Conservation (phyloP, 1,140 invertebrate genomes). For the Solenopsis fugax region DNA sequence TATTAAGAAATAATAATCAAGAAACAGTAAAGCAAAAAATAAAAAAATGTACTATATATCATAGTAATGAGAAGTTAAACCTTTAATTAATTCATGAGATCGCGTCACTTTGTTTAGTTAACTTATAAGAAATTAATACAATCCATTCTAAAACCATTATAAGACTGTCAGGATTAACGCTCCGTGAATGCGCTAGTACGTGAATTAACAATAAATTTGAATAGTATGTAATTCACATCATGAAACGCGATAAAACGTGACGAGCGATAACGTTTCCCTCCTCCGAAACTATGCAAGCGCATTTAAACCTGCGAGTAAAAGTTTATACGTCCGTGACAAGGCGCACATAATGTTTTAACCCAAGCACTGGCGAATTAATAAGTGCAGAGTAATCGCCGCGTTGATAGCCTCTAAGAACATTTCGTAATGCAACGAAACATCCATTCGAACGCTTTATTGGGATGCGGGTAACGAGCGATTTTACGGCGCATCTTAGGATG, state of each 20-base stretch:
- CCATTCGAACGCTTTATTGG: constrained; percentile 43
- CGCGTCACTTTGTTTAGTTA: not conserved
- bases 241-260: constrained; percentile 16
- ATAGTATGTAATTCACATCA: constrained; percentile 28
- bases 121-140: not conserved
- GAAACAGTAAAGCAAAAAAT: not conserved
- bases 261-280: not conserved
- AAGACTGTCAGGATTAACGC: not conserved
- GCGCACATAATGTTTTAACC: constrained; percentile 22
- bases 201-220: constrained; percentile 42
- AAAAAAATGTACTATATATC: not conserved
- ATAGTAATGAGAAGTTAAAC: not conserved
- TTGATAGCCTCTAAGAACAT: not conserved
- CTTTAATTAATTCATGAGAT: not conserved
- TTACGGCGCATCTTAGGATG: constrained; percentile 7
- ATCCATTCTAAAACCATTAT: constrained; percentile 1
- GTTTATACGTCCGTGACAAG: constrained; percentile 9
- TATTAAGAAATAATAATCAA: constrained; percentile 1
- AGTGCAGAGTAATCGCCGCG: constrained; percentile 25
- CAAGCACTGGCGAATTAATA: constrained; percentile 39
- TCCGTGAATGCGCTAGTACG: not conserved
- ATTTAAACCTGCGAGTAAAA: constrained; percentile 31
- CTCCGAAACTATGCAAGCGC: constrained; percentile 2
- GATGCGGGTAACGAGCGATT: constrained; percentile 50
- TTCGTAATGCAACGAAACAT: constrained; percentile 48